Evolutionary conservation across 2,113 vertebrate species (phyloP).

Genomic region (Harpagus bidentatus): DNA sequence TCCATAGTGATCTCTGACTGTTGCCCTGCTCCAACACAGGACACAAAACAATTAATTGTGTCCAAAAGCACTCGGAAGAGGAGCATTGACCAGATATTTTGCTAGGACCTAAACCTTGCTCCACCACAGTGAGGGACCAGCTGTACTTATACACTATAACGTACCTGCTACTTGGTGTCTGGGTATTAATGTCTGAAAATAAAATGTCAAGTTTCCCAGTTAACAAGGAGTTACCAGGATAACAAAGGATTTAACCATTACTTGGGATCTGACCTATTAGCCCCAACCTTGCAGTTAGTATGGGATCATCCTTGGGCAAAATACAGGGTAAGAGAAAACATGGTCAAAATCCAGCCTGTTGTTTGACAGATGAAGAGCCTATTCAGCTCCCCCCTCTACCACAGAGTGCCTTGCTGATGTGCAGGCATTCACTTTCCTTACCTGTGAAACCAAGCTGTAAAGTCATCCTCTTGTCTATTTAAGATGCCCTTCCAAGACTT

Average conservation of each 20-base stretch:
- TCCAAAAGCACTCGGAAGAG: neutral
- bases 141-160: neutral
- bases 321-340: neutral
- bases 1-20: neutral
- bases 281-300: no score
- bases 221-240: neutral
- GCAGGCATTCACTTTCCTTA: neutral
- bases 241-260: neutral
- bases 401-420: neutral
- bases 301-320: neutral
- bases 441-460: neutral
- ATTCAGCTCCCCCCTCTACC: neutral
- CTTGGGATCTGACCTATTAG: no score
- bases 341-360: neutral
- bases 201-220: neutral
- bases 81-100: neutral
- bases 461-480: neutral
- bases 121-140: no score
- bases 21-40: neutral
- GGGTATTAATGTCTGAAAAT: no score
- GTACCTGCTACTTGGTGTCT: no score
- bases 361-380: neutral
- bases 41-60: neutral
- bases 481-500: neutral
- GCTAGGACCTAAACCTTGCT: neutral